A percentile compares a stretch with the other conserved stretches of the same genome.
phyloP scores from a whole-genome alignment of 2,113 vertebrate genomes.

The Apus apus region DNA sequence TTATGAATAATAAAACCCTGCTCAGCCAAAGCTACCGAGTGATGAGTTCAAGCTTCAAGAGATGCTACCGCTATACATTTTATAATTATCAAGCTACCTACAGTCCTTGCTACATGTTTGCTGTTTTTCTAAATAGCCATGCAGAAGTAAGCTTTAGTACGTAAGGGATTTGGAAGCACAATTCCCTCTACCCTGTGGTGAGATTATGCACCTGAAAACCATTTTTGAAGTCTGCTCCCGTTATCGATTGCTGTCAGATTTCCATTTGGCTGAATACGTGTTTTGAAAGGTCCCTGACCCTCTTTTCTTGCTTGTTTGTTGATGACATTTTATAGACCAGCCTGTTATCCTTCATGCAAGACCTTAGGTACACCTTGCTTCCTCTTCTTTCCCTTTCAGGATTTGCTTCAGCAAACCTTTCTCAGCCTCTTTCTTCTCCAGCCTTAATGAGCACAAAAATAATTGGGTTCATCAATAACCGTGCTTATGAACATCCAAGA shows the following conservation, averaged over 20 bases:
- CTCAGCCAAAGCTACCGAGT: background rate
- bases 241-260: background rate
- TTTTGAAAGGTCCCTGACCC: background rate
- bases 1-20: slow-evolving; percentile 22
- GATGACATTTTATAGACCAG: background rate
- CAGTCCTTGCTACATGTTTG: background rate
- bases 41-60: background rate
- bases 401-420: background rate
- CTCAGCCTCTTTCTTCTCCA: background rate
- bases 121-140: background rate
- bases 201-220: background rate
- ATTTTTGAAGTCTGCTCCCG: slow-evolving; percentile 1
- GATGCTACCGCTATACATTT: background rate
- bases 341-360: background rate
- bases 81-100: background rate
- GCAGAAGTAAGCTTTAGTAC: background rate
- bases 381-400: background rate
- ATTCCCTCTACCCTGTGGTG: background rate
- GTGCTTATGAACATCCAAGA: background rate
- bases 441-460: background rate
- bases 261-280: slow-evolving; percentile 21
- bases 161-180: background rate
- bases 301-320: background rate
- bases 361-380: background rate
- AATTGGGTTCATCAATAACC: background rate